Evolutionary conservation across 1,140 invertebrate species (phyloP).

Genomic region (Ctenoplectra terminalis): DNA sequence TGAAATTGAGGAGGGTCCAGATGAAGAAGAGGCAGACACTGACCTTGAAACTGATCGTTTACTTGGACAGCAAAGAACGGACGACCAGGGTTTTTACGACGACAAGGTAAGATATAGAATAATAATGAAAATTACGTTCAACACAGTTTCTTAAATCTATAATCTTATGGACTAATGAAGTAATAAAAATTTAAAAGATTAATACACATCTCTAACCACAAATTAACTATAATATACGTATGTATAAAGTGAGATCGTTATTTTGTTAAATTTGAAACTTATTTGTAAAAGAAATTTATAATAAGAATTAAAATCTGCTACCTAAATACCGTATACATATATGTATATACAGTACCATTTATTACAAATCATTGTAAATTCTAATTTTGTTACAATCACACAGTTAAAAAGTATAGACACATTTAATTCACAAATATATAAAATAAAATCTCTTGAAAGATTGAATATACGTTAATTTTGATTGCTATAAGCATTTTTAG

Average conservation of each 20-base stretch:
- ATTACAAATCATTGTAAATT: neutral
- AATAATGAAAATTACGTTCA: neutral
- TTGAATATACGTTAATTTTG: neutral
- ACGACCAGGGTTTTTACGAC: slow-evolving; percentile 95
- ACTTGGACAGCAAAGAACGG: slow-evolving; percentile 93
- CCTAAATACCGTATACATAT: neutral
- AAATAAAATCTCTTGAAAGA: neutral
- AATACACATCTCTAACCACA: neutral
- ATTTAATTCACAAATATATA: no score
- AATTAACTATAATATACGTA: neutral
- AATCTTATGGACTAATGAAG: neutral
- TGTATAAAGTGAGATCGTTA: slow-evolving; percentile 5
- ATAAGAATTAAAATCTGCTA: neutral
- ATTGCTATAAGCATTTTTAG: no score
- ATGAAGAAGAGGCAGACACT: slow-evolving; percentile 92
- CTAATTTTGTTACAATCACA: no score
- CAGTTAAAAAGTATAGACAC: no score
- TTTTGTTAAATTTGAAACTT: neutral
- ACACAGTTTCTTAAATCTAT: slow-evolving; percentile 3
- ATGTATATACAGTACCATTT: neutral
- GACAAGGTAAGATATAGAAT: slow-evolving; percentile 86
- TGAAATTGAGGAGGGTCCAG: slow-evolving; percentile 79
- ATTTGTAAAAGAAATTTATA: neutral
- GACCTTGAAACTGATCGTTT: slow-evolving; percentile 95
- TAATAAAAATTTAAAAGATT: neutral